Evolutionary conservation across 2,113 vertebrate genomes (phyloP).

Genomic region (Pao palembangensis): DNA sequence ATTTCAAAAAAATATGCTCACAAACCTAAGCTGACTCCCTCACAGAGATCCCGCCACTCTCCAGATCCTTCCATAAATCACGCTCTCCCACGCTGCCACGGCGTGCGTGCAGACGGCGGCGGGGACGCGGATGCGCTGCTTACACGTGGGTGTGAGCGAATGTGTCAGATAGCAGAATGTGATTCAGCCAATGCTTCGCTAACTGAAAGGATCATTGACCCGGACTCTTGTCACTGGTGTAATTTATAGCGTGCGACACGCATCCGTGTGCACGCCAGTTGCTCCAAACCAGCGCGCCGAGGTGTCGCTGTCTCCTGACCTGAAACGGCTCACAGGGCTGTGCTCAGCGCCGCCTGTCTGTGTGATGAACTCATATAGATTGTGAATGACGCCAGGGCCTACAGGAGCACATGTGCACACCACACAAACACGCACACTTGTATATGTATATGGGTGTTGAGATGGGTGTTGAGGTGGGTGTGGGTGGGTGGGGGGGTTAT

Average conservation of each 20-base stretch:
- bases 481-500: no score
- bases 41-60: constrained; percentile 26
- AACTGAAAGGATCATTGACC: constrained; percentile 48
- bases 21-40: constrained; percentile 26
- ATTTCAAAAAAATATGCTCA: neutral
- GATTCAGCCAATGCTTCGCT: constrained; percentile 49
- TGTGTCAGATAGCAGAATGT: constrained; percentile 40
- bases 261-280: constrained; percentile 41
- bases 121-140: constrained; percentile 16
- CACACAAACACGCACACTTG: no score
- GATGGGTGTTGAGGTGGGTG: no score
- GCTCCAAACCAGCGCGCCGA: constrained; percentile 12
- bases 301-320: constrained; percentile 50
- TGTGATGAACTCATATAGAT: constrained; percentile 43
- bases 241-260: constrained; percentile 49
- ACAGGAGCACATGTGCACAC: constrained; percentile 16
- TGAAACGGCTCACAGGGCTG: constrained; percentile 35
- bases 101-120: constrained; percentile 16
- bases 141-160: constrained; percentile 40
- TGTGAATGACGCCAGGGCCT: constrained; percentile 35
- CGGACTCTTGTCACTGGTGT: constrained; percentile 42
- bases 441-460: no score
- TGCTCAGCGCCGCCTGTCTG: constrained; percentile 22
- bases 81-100: constrained; percentile 26
- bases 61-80: constrained; percentile 39